phyloP scores from a whole-genome alignment of 2,797 vertebrate genomes.

The Aphelocoma californica region DNA sequence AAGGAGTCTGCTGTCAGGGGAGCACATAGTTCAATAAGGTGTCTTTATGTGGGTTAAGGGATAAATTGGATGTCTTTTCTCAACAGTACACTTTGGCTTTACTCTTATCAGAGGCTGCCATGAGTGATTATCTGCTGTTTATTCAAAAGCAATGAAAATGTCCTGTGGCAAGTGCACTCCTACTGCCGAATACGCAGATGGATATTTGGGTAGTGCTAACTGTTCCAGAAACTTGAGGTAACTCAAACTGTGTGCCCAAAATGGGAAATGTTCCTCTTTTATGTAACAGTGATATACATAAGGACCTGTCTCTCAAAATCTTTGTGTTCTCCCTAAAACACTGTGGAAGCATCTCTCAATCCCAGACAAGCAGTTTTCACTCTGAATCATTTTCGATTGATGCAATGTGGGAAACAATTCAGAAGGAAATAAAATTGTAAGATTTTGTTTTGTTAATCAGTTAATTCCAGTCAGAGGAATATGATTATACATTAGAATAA shows the following conservation, averaged over 20 bases:
- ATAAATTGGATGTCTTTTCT: not conserved
- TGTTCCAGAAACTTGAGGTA: not conserved
- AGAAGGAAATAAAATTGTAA: not conserved
- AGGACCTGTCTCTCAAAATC: not conserved
- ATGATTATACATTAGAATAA: not conserved
- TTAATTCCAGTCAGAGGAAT: not conserved
- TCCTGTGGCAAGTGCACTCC: accelerated
- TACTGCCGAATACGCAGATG: not conserved
- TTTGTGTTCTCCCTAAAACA: not conserved
- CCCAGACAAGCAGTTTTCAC: not conserved
- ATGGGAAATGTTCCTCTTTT: not conserved
- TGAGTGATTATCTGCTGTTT: not conserved
- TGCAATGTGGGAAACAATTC: not conserved
- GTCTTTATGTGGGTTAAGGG: not conserved
- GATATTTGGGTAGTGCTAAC: not conserved
- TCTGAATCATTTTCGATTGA: not conserved
- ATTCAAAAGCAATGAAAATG: not conserved
- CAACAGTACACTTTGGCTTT: not conserved
- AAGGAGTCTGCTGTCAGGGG: not conserved
- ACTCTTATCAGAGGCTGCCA: not conserved
- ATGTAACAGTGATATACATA: accelerated
- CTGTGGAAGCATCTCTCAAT: not conserved
- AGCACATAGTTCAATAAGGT: not conserved
- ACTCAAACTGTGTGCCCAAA: not conserved
- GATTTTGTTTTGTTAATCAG: not conserved